A percentile compares a stretch with the other conserved stretches of the same genome.
These are phyloP conservation scores for Stenotaenia linearis DNA, from an alignment of 2,888 invertebrate genomes.

Conservation along the genomic window DNA sequence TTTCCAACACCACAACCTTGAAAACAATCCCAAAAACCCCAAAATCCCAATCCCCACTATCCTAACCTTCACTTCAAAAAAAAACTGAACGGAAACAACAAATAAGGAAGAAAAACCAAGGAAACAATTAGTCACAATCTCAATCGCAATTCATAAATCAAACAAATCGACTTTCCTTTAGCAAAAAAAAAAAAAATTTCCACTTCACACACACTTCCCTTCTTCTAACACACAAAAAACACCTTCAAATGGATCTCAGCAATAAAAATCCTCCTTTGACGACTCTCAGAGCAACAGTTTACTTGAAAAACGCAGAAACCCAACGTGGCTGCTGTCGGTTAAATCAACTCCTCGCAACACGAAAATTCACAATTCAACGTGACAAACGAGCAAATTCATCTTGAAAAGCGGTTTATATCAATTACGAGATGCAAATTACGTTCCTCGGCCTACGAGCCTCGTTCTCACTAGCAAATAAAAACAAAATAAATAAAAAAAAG, in stretches of 20 bases:
- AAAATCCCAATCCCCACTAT: too few relatives aligned
- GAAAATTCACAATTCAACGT: not conserved
- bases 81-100: too few relatives aligned
- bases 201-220: not conserved
- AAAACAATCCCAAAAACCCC: too few relatives aligned
- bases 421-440: not conserved
- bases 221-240: not conserved
- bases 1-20: too few relatives aligned
- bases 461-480: not conserved
- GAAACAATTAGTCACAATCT: too few relatives aligned
- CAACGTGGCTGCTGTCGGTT: not conserved
- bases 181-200: too few relatives aligned
- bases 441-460: too few relatives aligned
- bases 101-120: too few relatives aligned
- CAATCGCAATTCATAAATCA: too few relatives aligned
- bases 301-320: not conserved
- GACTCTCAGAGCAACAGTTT: not conserved
- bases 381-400: not conserved
- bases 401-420: not conserved
- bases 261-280: not conserved
- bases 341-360: not conserved
- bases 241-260: not conserved
- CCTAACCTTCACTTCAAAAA: too few relatives aligned
- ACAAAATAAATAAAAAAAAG: not conserved
- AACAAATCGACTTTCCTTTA: too few relatives aligned